These are phyloP conservation scores for Hyles euphorbiae DNA, from an alignment of 1,140 invertebrate species.

Conservation along the genomic window DNA sequence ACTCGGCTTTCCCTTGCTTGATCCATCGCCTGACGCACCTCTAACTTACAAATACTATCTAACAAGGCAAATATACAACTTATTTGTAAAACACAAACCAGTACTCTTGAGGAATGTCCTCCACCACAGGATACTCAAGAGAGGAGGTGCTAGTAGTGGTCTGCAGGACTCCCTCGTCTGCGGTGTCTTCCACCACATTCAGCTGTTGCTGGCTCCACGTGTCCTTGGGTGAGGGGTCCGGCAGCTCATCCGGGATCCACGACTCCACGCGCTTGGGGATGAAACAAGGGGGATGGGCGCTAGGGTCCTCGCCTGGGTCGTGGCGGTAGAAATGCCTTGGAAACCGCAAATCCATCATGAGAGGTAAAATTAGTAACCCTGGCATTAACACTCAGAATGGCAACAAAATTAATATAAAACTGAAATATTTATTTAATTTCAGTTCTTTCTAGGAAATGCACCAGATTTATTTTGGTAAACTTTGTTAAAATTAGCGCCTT, in stretches of 20 bases:
- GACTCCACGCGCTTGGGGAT: conserved; percentile 53
- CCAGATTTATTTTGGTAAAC: no score
- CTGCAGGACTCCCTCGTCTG: conserved; percentile 31
- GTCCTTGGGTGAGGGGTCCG: conserved; percentile 56
- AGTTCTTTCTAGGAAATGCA: no score
- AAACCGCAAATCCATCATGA: neutral
- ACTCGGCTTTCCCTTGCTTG: no score
- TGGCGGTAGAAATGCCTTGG: conserved; percentile 59
- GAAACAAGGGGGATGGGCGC: conserved; percentile 44
- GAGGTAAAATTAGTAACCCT: no score
- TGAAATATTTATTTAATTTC: no score
- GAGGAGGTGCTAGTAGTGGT: conserved; percentile 42
- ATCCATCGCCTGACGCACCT: no score
- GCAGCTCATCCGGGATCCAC: conserved; percentile 51
- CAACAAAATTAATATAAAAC: no score
- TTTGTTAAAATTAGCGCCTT: no score
- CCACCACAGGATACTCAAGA: conserved; percentile 37
- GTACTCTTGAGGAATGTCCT: conserved; percentile 52
- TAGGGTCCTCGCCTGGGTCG: conserved; percentile 59
- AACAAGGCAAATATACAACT: no score
- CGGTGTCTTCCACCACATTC: conserved; percentile 35
- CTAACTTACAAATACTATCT: no score
- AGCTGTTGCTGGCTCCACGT: conserved; percentile 44
- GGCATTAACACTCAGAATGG: no score
- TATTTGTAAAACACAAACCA: conserved; percentile 26